A percentile compares a stretch with the other conserved stretches of the same genome.
Conservation (phyloP, 1,140 invertebrate genomes). For the Lerema accius region DNA sequence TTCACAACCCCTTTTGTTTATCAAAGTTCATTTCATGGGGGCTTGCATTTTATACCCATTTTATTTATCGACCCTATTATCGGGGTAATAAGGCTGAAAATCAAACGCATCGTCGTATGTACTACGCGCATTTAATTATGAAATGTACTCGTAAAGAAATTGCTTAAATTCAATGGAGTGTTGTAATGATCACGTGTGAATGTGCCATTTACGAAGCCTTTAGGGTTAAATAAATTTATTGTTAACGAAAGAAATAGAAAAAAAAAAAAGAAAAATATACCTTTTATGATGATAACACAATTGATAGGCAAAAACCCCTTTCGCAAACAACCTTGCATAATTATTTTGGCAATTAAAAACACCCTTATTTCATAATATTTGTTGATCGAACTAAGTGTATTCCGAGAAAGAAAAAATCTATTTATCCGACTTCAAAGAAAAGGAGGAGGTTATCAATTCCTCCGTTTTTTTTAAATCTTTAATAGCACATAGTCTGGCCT, state of each 20-base stretch:
- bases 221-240: background rate
- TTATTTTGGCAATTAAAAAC: no score
- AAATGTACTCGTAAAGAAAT: constrained; percentile 15
- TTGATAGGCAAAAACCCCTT: no score
- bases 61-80: constrained; percentile 3
- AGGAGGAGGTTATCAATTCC: no score
- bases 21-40: constrained; percentile 7
- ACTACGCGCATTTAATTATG: constrained; percentile 7
- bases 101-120: background rate
- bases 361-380: no score
- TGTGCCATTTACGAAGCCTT: constrained; percentile 3
- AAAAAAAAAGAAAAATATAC: no score
- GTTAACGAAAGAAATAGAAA: background rate
- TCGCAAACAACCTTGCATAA: no score
- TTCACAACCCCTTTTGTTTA: constrained; percentile 31
- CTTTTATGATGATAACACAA: no score
- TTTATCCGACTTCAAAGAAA: no score
- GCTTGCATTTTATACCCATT: background rate
- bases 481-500: no score
- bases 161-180: constrained; percentile 12
- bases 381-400: no score
- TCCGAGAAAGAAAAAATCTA: no score
- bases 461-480: no score
- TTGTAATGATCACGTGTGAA: constrained; percentile 29
- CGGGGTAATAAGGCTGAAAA: background rate